These are phyloP conservation scores for Spinibarbus caldwelli DNA, from an alignment of 2,797 vertebrate genomes.

Conservation along the genomic window DNA sequence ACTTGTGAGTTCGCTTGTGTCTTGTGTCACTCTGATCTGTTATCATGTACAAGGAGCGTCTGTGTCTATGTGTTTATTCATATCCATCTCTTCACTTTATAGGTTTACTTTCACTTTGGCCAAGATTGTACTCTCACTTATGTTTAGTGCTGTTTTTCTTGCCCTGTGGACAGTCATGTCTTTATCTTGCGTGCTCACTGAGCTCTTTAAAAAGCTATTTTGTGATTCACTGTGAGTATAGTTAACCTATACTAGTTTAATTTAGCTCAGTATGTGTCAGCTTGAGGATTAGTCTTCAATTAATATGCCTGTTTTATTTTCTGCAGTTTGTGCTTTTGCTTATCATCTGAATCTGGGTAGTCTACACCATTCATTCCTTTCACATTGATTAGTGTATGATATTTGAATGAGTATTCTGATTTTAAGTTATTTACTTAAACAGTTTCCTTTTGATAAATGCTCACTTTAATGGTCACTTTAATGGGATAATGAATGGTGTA, in stretches of 20 bases:
- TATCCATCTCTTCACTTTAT: slow-evolving; percentile 13
- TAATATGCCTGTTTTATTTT: slow-evolving; percentile 65
- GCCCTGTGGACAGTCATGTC: neutral
- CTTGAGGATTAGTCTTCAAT: slow-evolving; percentile 2
- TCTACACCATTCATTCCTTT: slow-evolving; percentile 39
- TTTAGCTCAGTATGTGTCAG: neutral
- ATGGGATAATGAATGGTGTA: slow-evolving; percentile 29
- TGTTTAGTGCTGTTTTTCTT: slow-evolving; percentile 6
- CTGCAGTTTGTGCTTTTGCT: slow-evolving; percentile 61
- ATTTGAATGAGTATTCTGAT: neutral
- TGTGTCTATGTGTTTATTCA: slow-evolving; percentile 36
- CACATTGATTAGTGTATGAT: neutral
- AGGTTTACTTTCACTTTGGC: slow-evolving; percentile 33
- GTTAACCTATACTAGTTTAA: neutral
- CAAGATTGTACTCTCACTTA: slow-evolving; percentile 10
- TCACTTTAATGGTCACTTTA: neutral
- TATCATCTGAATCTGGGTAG: slow-evolving; percentile 25
- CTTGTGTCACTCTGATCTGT: slow-evolving; percentile 12
- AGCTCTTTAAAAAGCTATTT: slow-evolving; percentile 25
- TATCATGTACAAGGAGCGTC: neutral
- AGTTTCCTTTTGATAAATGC: neutral
- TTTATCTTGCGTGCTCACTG: neutral
- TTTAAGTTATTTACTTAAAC: neutral
- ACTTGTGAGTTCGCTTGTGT: slow-evolving; percentile 28
- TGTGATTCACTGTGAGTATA: slow-evolving; percentile 52